These are phyloP conservation scores for Riparia riparia DNA, from an alignment of 2,113 vertebrate genomes.

Conservation along the genomic window DNA sequence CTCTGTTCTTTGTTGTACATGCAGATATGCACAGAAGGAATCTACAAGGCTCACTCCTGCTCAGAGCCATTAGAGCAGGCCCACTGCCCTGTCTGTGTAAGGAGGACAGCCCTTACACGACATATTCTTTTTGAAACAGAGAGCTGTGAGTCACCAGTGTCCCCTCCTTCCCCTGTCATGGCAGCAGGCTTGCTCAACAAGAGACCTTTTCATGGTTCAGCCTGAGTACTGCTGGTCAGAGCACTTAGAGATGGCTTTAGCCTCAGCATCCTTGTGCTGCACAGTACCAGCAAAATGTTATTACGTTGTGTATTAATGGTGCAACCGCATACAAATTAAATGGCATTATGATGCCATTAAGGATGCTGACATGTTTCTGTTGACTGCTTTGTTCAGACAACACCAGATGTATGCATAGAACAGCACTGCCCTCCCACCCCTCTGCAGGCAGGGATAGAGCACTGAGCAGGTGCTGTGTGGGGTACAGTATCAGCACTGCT, in stretches of 20 bases:
- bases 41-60: neutral
- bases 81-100: neutral
- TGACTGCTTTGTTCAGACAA: neutral
- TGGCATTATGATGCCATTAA: neutral
- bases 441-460: accelerated
- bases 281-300: neutral
- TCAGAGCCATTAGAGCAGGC: neutral
- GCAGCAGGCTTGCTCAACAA: neutral
- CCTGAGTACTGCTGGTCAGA: neutral
- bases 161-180: neutral
- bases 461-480: neutral
- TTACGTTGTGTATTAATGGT: neutral
- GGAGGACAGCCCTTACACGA: neutral
- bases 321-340: neutral
- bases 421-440: neutral
- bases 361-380: neutral
- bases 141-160: neutral
- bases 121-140: neutral
- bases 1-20: neutral
- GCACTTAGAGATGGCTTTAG: neutral
- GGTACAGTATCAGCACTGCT: neutral
- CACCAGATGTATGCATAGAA: neutral
- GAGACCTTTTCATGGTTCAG: neutral
- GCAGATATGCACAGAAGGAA: neutral
- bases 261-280: accelerated